phyloP scores from a whole-genome alignment of 2,113 vertebrate species.

The Microtus ochrogaster region DNA sequence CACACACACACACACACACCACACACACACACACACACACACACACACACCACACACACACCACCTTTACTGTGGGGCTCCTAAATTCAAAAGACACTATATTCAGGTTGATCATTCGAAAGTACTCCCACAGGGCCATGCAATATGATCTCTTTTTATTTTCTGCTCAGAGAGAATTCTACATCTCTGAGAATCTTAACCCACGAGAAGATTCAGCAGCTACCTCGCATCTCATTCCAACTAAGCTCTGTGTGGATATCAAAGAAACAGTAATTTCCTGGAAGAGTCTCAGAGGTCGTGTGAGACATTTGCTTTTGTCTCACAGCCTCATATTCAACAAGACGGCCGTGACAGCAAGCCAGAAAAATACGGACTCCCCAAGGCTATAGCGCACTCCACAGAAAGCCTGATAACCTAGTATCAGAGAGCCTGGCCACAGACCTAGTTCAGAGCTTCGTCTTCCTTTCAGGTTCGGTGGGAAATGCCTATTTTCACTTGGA shows the following conservation, averaged over 20 bases:
- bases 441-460: not conserved
- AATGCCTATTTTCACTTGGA: constrained; percentile 31
- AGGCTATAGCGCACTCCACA: not conserved
- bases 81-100: constrained; percentile 44
- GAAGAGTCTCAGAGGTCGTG: not conserved
- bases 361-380: not conserved
- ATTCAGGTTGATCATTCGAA: not conserved
- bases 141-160: not conserved
- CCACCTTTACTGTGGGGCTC: not conserved
- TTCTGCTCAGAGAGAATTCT: not conserved
- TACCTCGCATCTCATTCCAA: not conserved
- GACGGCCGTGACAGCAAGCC: not conserved
- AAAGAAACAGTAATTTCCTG: not conserved
- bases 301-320: not conserved
- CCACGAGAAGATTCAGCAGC: not conserved
- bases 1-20: not conserved
- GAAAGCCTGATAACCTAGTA: not conserved
- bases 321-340: not conserved
- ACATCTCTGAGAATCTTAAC: constrained; percentile 35
- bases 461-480: not conserved
- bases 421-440: not conserved
- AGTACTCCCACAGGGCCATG: not conserved
- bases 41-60: not conserved
- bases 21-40: not conserved
- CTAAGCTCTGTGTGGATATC: not conserved